These are phyloP conservation scores for Psittacula derbiana DNA, from an alignment of 2,797 vertebrate species.

Conservation along the genomic window DNA sequence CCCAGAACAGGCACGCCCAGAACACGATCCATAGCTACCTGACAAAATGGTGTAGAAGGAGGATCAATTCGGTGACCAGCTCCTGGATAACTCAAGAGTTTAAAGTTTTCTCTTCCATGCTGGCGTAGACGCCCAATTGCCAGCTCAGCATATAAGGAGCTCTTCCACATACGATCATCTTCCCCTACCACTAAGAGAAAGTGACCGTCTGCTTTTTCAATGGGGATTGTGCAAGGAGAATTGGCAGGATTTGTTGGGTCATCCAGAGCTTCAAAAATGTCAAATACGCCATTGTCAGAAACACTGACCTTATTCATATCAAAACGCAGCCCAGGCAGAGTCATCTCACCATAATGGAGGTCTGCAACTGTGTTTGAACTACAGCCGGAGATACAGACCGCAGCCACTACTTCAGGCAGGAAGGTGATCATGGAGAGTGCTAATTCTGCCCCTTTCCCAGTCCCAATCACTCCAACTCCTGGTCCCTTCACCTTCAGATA, in stretches of 20 bases:
- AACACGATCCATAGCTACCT: slow-evolving; percentile 62
- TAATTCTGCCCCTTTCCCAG: slow-evolving; percentile 75
- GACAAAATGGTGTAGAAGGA: slow-evolving; percentile 76
- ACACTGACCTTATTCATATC: slow-evolving; percentile 65
- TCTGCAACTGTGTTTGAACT: slow-evolving; percentile 70
- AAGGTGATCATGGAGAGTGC: slow-evolving; percentile 76
- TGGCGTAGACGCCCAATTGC: slow-evolving; percentile 52
- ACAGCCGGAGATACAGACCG: slow-evolving; percentile 71
- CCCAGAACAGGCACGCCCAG: slow-evolving; percentile 72
- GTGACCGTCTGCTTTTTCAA: slow-evolving; percentile 73
- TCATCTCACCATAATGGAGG: slow-evolving; percentile 63
- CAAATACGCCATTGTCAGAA: slow-evolving; percentile 60
- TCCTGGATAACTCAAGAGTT: slow-evolving; percentile 77
- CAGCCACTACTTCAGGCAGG: slow-evolving; percentile 72
- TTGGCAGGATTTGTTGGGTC: slow-evolving; percentile 69
- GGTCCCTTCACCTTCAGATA: slow-evolving; percentile 70
- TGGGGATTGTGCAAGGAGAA: slow-evolving; percentile 53
- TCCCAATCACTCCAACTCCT: slow-evolving; percentile 73
- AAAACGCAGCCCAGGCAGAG: slow-evolving; percentile 68
- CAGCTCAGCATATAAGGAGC: slow-evolving; percentile 69
- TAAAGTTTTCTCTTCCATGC: slow-evolving; percentile 69
- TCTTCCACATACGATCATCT: slow-evolving; percentile 74
- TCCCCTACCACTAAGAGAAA: slow-evolving; percentile 74
- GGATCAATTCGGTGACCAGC: slow-evolving; percentile 85
- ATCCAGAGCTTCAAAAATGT: slow-evolving; percentile 71